Evolutionary conservation across 2,113 vertebrate genomes (phyloP).

Genomic region (Oenanthe oenanthe): DNA sequence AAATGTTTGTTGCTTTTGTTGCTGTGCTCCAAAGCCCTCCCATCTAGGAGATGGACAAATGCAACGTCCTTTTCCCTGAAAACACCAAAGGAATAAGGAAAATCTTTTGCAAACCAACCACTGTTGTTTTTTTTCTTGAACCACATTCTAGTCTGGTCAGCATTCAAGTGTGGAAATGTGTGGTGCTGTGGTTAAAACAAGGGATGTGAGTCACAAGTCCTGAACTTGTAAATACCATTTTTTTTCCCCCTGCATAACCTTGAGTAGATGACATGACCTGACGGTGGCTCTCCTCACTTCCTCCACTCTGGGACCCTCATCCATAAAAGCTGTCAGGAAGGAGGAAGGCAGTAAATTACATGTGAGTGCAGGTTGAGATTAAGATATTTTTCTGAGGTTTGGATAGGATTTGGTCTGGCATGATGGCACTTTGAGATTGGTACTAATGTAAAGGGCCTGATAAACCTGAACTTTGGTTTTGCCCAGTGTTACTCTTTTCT

Average conservation of each 20-base stretch:
- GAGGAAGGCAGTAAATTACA: background rate
- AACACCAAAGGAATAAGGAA: background rate
- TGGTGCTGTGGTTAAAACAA: conserved; percentile 42
- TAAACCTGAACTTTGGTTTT: background rate
- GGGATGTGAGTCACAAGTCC: conserved; percentile 43
- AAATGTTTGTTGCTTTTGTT: conserved; percentile 46
- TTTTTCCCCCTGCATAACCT: background rate
- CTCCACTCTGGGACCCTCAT: background rate
- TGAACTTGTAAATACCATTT: conserved; percentile 5
- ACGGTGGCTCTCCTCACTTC: background rate
- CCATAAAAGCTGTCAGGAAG: background rate
- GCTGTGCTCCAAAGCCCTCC: conserved; percentile 2
- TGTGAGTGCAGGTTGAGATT: background rate
- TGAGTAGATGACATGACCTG: background rate
- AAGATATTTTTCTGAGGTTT: background rate
- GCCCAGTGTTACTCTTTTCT: background rate
- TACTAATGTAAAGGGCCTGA: background rate
- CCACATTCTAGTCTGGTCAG: conserved; percentile 38
- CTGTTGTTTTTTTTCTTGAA: background rate
- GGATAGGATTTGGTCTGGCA: background rate
- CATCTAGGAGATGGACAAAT: background rate
- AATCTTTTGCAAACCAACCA: background rate
- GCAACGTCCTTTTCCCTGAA: background rate
- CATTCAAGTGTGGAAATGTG: conserved; percentile 42
- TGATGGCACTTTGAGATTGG: background rate